Evolutionary conservation across 2,797 vertebrate genomes (phyloP).

Genomic region (Centroberyx gerrardi): DNA sequence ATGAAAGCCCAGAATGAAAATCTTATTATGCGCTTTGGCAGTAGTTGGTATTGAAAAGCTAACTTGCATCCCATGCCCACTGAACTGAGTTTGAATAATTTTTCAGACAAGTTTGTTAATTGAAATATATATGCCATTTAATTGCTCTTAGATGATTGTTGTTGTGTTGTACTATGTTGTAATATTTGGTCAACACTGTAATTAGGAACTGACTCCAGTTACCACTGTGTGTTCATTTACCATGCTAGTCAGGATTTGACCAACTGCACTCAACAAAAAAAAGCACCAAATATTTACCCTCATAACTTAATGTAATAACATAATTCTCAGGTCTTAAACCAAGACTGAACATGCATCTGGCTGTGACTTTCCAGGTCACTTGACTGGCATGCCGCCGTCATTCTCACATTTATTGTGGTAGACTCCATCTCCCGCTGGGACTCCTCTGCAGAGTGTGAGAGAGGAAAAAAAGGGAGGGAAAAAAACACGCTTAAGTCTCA

Average conservation of each 20-base stretch:
- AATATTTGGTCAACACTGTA: not conserved
- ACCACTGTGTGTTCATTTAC: no score
- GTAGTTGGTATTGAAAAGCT: not conserved
- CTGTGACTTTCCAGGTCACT: constrained; percentile 62
- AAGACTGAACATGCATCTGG: constrained; percentile 38
- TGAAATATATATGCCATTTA: not conserved
- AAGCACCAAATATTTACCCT: not conserved
- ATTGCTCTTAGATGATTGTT: not conserved
- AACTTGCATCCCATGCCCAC: constrained; percentile 7
- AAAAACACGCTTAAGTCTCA: constrained; percentile 14
- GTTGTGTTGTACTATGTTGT: not conserved
- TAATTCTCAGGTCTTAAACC: constrained; percentile 8
- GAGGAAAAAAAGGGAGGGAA: constrained; percentile 21
- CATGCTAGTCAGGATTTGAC: not conserved
- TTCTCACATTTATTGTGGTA: constrained; percentile 51
- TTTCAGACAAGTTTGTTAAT: not conserved
- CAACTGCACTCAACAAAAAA: constrained; percentile 1
- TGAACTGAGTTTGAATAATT: constrained; percentile 4
- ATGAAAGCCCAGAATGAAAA: not conserved
- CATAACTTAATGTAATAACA: constrained; percentile 20
- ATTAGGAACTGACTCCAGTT: no score
- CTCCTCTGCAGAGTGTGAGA: constrained; percentile 29
- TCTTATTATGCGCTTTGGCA: not conserved
- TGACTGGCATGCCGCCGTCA: constrained; percentile 51
- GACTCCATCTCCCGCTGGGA: constrained; percentile 48